Base-by-base conservation (phyloP, 2,113 vertebrate genomes). In the Neogale vison region DNA sequence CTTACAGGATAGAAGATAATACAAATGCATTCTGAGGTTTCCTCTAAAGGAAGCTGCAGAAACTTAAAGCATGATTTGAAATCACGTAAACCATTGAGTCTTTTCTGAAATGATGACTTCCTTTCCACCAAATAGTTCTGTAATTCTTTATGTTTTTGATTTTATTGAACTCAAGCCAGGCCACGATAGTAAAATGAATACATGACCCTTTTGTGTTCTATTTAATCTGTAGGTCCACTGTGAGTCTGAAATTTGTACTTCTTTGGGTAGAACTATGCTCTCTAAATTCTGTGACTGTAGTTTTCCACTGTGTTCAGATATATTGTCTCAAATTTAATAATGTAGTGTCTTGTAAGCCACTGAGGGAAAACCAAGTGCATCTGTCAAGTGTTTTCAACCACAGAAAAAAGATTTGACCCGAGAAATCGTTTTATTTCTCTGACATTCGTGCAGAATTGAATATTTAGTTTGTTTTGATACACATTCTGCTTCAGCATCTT, bases 21-120 rank as follows among this genome's bases (percentile, higher is more conserved):
- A 72, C 12, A 92, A n/a, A 90, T 80, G 31, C 26, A 55, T 89
- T 97, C 69, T 93, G 92, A 92, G 80, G 45, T 96, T 96, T 98
- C 92, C 39, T 85, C 84, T 90, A 80, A 90, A 90, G 67, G 69
- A 93, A 90, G 17, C n/a, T 90, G 14, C 11, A 95, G 55, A 95
- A 95, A 94, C 12, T 77, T 90, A 90, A 92, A 90, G 31, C 55
- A 29, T 83, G 65, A 52, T 95, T 97, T 96, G 45, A 77, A 95
- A 80, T 92, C 74, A 82, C 67, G 36, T 72, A 95, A 94, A 83
- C 89, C 39, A 74, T 80, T 52, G 21, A 87, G 52, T 77, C 34
- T 88, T 90, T 83, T 89, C 82, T 90, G 65, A 95, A 96, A 96
- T 63, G 82, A 89, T 86, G 45, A 83, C 80, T 97, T 96, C 55